phyloP scores from a whole-genome alignment of 1,140 invertebrate species.

The Microplitis demolitor region DNA sequence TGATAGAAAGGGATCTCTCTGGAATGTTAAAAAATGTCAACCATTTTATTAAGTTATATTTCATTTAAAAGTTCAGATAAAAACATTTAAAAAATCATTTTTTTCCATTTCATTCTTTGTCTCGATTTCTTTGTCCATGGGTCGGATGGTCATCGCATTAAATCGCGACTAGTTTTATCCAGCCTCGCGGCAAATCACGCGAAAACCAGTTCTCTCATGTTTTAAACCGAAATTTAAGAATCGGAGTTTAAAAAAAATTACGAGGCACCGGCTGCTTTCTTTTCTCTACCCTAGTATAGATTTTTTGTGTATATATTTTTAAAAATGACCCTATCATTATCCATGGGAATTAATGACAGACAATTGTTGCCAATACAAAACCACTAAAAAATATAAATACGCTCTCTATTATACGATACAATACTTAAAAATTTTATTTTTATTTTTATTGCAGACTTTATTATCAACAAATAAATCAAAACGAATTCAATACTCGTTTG shows the following conservation, averaged over 20 bases:
- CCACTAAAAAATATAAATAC: neutral
- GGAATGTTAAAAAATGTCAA: no score
- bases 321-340: constrained; percentile 23
- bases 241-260: no score
- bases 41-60: no score
- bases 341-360: constrained; percentile 24
- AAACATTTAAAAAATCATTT: no score
- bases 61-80: no score
- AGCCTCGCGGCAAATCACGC: neutral
- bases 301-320: neutral
- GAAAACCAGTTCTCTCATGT: neutral
- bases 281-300: neutral
- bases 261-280: neutral
- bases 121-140: neutral
- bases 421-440: no score
- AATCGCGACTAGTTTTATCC: neutral
- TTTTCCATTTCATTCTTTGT: neutral
- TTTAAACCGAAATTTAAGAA: neutral
- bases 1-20: no score
- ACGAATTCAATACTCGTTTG: no score
- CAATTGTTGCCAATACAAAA: neutral
- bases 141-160: neutral
- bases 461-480: no score
- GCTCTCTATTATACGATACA: neutral
- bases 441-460: no score